These are phyloP conservation scores for Labroides dimidiatus DNA, from an alignment of 2,797 vertebrate species.

Conservation along the genomic window DNA sequence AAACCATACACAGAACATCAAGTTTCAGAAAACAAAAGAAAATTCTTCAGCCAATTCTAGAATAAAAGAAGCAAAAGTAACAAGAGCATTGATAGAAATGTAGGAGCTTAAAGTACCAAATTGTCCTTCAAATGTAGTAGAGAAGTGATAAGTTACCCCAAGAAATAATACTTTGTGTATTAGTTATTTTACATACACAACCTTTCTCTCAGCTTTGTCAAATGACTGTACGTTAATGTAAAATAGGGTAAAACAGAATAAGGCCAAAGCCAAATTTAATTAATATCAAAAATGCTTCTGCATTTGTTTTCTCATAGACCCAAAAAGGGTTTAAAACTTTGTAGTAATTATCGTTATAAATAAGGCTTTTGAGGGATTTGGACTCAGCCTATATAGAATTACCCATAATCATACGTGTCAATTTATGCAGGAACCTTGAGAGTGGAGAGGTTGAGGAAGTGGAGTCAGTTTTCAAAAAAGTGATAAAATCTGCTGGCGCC, in stretches of 20 bases:
- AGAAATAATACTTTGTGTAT: too few relatives aligned
- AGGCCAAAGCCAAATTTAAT: background rate
- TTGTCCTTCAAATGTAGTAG: too few relatives aligned
- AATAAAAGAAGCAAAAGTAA: too few relatives aligned
- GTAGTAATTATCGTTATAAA: constrained; percentile 35
- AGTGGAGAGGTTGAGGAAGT: constrained; percentile 81
- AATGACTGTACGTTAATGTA: background rate
- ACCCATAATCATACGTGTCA: constrained; percentile 69
- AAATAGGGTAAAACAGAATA: background rate
- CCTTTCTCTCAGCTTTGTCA: too few relatives aligned
- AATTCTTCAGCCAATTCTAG: too few relatives aligned
- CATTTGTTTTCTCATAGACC: constrained; percentile 7
- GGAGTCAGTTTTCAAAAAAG: constrained; percentile 84
- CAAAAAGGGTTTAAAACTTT: constrained; percentile 40
- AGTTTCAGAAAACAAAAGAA: too few relatives aligned
- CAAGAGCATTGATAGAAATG: too few relatives aligned
- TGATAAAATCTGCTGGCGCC: constrained; percentile 90
- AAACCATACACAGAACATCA: too few relatives aligned
- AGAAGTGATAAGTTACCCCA: too few relatives aligned
- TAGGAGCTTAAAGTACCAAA: too few relatives aligned
- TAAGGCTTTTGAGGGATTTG: constrained; percentile 44
- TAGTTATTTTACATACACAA: too few relatives aligned
- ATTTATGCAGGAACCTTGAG: constrained; percentile 60
- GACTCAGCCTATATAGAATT: constrained; percentile 48
- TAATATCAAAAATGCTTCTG: background rate